Base-by-base conservation (phyloP, 2,888 invertebrate species). In the Erynnis tages region DNA sequence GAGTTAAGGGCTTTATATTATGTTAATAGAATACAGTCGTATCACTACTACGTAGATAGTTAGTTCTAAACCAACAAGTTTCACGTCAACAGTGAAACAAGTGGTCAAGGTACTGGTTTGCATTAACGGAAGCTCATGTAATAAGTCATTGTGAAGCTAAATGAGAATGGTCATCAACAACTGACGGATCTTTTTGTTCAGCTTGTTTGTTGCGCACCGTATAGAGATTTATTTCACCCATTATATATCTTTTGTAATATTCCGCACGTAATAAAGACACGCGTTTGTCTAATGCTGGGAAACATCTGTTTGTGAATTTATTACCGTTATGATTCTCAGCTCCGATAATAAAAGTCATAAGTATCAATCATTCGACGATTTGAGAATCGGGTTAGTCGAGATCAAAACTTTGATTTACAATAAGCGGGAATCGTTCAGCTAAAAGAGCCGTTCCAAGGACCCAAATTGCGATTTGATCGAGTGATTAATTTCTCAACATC, bases 401-500 rank as follows among this genome's bases (percentile, higher is more conserved):
- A 43, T 50, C 43, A 43, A 40, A 23, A 43, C 27, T 50, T 37
- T 43, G 27, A 43, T 50, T 50, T 50, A 43, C 43, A 43, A 50
- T 27, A 35, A 35, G 1, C 43, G 50, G 38, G 38, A 34, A n/a
- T 27, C 50, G 35, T 34, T 43, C 43, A 11, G 13, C 49, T 34
- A 19, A 43, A 48, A 50, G 50, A 35, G 41, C 35, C 35, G 34
- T 50, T 43, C 43, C 35, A 43, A 50, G 50, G 19, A 27, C 19
- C 49, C 14, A 50, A 50, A 50, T 41, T 50, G 50, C 35, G 35
- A 43, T 50, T 49, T 49, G 34, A 49, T 41, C 49, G 49, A 49
- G 49, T 49, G 49, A 49, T 49, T 49, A 49, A 49, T 49, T 40
- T 41, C 32, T 41, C 50, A 16, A 35, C 50, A 49, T 49, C 48